A percentile compares a stretch with the other conserved stretches of the same genome.
These are phyloP conservation scores for Pseudorectes ferrugineus DNA, from an alignment of 2,113 vertebrate species.

Conservation along the genomic window DNA sequence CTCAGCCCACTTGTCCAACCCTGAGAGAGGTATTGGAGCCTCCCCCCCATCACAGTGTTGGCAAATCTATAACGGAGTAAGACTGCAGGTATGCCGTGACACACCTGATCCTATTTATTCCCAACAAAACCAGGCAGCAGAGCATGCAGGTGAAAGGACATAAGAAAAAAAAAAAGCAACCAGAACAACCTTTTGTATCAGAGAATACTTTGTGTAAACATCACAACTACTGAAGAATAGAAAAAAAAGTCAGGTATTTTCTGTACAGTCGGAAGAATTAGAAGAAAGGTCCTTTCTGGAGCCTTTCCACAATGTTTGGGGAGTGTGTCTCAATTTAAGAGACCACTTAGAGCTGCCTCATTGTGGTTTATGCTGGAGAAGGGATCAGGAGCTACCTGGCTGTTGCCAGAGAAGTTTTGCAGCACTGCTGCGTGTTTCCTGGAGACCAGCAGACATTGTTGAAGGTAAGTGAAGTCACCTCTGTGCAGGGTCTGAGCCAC, in stretches of 20 bases:
- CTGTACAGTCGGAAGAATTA: not conserved
- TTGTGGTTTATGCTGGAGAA: not conserved
- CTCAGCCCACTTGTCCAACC: not conserved
- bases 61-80: rapidly evolving
- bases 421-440: not conserved
- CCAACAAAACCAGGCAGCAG: not conserved
- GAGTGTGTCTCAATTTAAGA: not conserved
- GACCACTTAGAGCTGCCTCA: not conserved
- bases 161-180: not conserved
- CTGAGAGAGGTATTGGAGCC: not conserved
- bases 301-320: not conserved
- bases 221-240: not conserved
- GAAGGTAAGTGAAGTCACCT: not conserved
- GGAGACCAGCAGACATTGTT: not conserved
- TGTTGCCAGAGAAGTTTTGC: not conserved
- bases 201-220: not conserved
- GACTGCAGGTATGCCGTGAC: rapidly evolving
- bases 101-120: not conserved
- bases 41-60: not conserved
- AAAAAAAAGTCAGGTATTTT: not conserved
- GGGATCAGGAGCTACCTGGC: not conserved
- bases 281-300: not conserved
- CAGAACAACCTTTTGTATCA: not conserved
- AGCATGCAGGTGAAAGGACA: not conserved
- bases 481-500: not conserved